A percentile compares a stretch with the other conserved stretches of the same genome.
Evolutionary conservation across 2,113 vertebrate species (phyloP).

Genomic region (Gymnarchus niloticus): DNA sequence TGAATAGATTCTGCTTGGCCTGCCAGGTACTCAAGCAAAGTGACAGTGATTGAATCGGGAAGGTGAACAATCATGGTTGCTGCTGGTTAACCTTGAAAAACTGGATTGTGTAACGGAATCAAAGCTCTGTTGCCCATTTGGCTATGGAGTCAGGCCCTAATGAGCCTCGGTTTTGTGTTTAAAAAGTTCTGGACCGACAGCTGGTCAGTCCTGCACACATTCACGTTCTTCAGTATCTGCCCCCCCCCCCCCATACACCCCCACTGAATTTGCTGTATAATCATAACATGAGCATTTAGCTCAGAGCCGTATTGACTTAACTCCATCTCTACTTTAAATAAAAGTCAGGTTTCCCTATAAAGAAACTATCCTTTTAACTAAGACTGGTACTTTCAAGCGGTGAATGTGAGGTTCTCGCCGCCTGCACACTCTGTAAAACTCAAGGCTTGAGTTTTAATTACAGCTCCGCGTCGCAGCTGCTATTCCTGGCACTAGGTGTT

Average conservation of each 20-base stretch:
- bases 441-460: conserved; percentile 14
- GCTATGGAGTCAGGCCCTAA: background rate
- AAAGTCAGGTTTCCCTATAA: background rate
- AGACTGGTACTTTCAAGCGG: background rate
- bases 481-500: conserved; percentile 15
- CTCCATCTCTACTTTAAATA: background rate
- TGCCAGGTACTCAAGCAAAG: background rate
- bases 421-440: background rate
- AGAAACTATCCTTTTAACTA: background rate
- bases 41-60: background rate
- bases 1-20: background rate
- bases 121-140: background rate
- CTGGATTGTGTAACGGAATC: background rate
- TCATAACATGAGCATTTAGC: background rate
- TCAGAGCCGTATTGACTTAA: background rate
- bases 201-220: background rate
- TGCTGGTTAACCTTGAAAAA: background rate
- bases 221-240: background rate
- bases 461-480: background rate
- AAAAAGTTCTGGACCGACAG: background rate
- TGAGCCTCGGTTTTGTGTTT: background rate
- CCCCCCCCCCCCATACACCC: no score
- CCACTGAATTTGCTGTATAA: background rate
- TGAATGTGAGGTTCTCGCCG: background rate
- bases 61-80: conserved; percentile 5